phyloP scores from a whole-genome alignment of 2,797 vertebrate species.

The Coilia nasus region DNA sequence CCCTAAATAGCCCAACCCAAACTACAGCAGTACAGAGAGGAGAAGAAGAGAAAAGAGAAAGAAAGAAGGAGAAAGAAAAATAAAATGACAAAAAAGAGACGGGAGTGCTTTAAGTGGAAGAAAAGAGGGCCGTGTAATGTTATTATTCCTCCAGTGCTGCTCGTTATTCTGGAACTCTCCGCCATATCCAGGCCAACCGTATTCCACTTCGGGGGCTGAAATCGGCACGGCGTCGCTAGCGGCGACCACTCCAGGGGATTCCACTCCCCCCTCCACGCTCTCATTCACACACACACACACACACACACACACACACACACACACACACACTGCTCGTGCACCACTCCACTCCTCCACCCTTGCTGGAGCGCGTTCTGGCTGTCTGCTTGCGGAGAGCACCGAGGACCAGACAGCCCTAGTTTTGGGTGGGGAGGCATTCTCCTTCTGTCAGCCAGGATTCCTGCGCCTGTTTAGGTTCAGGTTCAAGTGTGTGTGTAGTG shows the following conservation, averaged over 20 bases:
- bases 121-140: neutral
- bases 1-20: neutral
- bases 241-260: slow-evolving; percentile 19
- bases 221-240: slow-evolving; percentile 6
- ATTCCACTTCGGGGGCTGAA: slow-evolving; percentile 17
- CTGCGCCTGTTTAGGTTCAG: neutral
- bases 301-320: slow-evolving; percentile 19
- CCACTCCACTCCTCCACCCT: neutral
- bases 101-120: neutral
- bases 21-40: neutral
- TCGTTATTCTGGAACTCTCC: slow-evolving; percentile 11
- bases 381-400: neutral
- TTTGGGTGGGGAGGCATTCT: slow-evolving; percentile 5
- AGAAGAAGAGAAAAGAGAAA: too few species aligned
- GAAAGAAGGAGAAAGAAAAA: too few species aligned
- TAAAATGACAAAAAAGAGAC: too few species aligned
- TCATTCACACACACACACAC: too few species aligned
- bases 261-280: neutral
- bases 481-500: neutral
- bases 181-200: slow-evolving; percentile 18
- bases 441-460: slow-evolving; percentile 4
- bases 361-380: neutral
- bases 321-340: neutral
- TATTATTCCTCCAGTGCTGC: neutral
- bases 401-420: slow-evolving; percentile 19